Percentiles rank a stretch among this genome's conserved stretches.
Conservation (phyloP, 2,113 vertebrate genomes). For the Cephalopholis sonnerati region DNA sequence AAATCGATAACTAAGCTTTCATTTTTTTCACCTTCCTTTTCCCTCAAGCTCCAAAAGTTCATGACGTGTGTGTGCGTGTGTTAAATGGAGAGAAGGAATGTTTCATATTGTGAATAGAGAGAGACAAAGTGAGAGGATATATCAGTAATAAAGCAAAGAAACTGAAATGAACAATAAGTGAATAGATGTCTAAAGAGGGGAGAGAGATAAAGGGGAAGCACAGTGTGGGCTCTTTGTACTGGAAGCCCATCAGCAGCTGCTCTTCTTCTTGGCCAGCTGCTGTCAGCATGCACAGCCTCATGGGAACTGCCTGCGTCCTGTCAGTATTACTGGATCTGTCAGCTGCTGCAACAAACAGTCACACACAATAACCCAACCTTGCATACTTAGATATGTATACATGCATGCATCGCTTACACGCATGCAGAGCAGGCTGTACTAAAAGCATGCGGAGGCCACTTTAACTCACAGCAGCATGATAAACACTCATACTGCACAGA, state of each 20-base stretch:
- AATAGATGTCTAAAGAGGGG: conserved; percentile 12
- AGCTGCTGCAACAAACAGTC: conserved; percentile 67
- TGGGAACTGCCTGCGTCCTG: conserved; percentile 74
- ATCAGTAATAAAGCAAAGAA: not conserved
- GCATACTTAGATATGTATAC: conserved; percentile 20
- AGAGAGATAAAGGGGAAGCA: conserved; percentile 24
- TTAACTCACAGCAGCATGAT: not conserved
- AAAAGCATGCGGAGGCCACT: not conserved
- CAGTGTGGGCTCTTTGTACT: conserved; percentile 41
- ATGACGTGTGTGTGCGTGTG: not conserved
- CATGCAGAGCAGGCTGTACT: conserved; percentile 12
- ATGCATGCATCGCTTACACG: conserved; percentile 5
- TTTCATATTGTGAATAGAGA: not conserved
- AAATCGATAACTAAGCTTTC: conserved; percentile 62
- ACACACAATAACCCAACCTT: conserved; percentile 20
- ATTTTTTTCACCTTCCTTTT: not conserved
- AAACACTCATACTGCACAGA: not conserved
- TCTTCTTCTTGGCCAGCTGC: conserved; percentile 70
- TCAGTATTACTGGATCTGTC: conserved; percentile 79
- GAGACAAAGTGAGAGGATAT: not conserved
- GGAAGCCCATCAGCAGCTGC: conserved; percentile 67
- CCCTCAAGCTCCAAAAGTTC: not conserved
- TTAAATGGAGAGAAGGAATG: not conserved
- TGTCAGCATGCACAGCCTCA: conserved; percentile 75
- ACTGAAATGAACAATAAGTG: conserved; percentile 11